Percentiles rank a stretch among this genome's conserved stretches.
Conservation (phyloP, 2,888 invertebrate genomes). For the Leptinotarsa peninsularis region DNA sequence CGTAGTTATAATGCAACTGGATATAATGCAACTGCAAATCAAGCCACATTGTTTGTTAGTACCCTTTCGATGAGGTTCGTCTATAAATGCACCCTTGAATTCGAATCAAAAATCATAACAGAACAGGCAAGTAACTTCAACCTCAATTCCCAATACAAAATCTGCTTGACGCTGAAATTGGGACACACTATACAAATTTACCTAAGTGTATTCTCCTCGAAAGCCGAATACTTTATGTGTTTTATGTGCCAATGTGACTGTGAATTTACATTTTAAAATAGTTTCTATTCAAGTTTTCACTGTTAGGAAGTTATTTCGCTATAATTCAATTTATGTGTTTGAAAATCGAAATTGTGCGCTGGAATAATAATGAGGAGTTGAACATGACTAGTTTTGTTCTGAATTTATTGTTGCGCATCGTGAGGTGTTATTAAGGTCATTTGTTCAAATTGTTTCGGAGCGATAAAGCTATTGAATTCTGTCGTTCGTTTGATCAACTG, state of each 20-base stretch:
- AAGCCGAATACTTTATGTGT: constrained; percentile 49
- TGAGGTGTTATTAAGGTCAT: constrained; percentile 3
- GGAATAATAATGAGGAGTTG: constrained; percentile 51
- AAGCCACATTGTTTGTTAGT: too few relatives aligned
- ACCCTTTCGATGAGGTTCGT: too few relatives aligned
- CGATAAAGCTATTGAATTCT: not conserved
- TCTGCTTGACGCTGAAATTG: too few relatives aligned
- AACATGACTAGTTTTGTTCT: constrained; percentile 42
- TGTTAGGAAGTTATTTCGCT: constrained; percentile 53
- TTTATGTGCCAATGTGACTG: constrained; percentile 50
- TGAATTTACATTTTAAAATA: constrained; percentile 55
- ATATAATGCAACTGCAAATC: too few relatives aligned
- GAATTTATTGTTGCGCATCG: constrained; percentile 27
- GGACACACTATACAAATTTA: too few relatives aligned
- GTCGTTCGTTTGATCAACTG: not conserved
- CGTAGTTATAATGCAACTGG: too few relatives aligned
- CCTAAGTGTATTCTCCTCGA: too few relatives aligned
- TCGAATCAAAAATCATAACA: too few relatives aligned
- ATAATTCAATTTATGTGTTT: constrained; percentile 55
- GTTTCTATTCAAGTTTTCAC: constrained; percentile 53
- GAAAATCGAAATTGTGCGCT: constrained; percentile 51
- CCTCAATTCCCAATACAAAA: too few relatives aligned
- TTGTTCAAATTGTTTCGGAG: not conserved
- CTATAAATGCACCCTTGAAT: too few relatives aligned
- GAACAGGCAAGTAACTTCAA: too few relatives aligned